Conservation (phyloP, 2,797 vertebrate species). For the Sylvilagus floridanus region DNA sequence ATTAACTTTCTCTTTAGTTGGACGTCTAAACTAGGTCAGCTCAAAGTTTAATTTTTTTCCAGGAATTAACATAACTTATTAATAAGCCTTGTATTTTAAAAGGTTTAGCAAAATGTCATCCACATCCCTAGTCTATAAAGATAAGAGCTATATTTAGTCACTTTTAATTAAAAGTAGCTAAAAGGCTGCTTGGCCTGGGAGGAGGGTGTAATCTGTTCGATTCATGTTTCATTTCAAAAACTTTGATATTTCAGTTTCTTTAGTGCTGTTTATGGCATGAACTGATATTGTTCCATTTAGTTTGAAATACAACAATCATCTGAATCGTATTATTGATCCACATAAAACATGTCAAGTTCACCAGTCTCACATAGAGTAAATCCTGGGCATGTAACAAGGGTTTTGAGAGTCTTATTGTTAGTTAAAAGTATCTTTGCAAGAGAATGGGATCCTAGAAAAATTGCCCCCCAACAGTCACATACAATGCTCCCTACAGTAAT, state of each 20-base stretch:
- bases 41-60: slow-evolving; percentile 78
- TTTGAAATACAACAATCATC: slow-evolving; percentile 71
- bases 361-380: slow-evolving; percentile 57
- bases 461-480: not conserved
- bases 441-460: slow-evolving; percentile 48
- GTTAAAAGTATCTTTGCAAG: slow-evolving; percentile 54
- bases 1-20: slow-evolving; percentile 73
- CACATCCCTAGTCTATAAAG: slow-evolving; percentile 66
- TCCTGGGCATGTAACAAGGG: slow-evolving; percentile 29
- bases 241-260: slow-evolving; percentile 72
- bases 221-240: slow-evolving; percentile 63
- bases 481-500: slow-evolving; percentile 22
- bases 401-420: slow-evolving; percentile 51
- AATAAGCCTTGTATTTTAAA: slow-evolving; percentile 72
- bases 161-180: slow-evolving; percentile 75
- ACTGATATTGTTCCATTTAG: slow-evolving; percentile 36
- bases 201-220: slow-evolving; percentile 26
- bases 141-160: slow-evolving; percentile 67
- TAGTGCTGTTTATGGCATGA: slow-evolving; percentile 64
- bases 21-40: slow-evolving; percentile 82
- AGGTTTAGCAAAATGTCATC: slow-evolving; percentile 78
- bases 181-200: slow-evolving; percentile 59
- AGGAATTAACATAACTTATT: slow-evolving; percentile 80
- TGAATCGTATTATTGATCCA: slow-evolving; percentile 70
- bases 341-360: slow-evolving; percentile 61